phyloP scores from a whole-genome alignment of 1,140 invertebrate genomes.

The Drosophila nasuta region DNA sequence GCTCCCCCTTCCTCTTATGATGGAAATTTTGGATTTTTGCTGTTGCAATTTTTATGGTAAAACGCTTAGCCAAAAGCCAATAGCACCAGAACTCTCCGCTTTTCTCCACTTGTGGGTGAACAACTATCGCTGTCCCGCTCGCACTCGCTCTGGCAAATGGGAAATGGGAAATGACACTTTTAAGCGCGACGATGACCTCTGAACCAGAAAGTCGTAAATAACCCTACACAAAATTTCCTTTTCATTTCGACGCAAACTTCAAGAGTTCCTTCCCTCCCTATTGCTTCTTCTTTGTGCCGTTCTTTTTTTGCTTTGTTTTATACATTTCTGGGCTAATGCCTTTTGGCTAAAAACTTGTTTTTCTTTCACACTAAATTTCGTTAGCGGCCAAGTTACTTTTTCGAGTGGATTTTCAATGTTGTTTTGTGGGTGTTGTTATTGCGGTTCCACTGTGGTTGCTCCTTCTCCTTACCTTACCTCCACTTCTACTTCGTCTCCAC shows the following conservation, averaged over 20 bases:
- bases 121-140: neutral
- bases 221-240: constrained; percentile 59
- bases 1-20: neutral
- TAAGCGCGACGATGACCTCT: constrained; percentile 81
- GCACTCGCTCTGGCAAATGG: constrained; percentile 12
- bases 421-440: constrained; percentile 71
- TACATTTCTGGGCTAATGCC: constrained; percentile 75
- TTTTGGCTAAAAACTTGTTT: constrained; percentile 60
- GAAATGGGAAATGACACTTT: constrained; percentile 75
- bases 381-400: constrained; percentile 74
- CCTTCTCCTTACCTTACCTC: too few relatives aligned
- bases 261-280: constrained; percentile 6
- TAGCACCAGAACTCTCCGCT: constrained; percentile 8
- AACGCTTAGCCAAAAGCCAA: constrained; percentile 48
- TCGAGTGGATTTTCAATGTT: constrained; percentile 61
- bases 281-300: neutral
- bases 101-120: constrained; percentile 1
- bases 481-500: neutral
- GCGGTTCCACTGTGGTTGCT: constrained; percentile 38
- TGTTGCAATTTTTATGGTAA: constrained; percentile 68
- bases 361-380: constrained; percentile 77
- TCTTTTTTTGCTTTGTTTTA: constrained; percentile 16
- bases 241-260: constrained; percentile 46
- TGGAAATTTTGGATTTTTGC: constrained; percentile 39
- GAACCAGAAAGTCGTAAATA: constrained; percentile 83